A percentile compares a stretch with the other conserved stretches of the same genome.
These are phyloP conservation scores for Entomobrya proxima DNA, from an alignment of 2,888 invertebrate species.

Conservation along the genomic window DNA sequence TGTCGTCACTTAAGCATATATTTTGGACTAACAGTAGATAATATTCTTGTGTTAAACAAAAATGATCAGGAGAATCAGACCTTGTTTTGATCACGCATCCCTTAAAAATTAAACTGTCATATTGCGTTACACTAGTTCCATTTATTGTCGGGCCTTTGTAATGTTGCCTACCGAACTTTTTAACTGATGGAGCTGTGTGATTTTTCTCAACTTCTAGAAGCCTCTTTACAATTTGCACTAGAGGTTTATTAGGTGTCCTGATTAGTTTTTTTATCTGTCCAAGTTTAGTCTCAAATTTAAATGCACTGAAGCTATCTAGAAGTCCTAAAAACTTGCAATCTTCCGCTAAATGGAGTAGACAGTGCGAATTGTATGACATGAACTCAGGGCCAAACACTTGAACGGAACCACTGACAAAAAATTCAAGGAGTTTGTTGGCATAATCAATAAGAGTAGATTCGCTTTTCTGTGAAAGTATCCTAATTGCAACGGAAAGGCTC, in stretches of 20 bases:
- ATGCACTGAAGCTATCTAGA: conserved; percentile 32
- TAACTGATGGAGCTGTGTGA: too few relatives aligned
- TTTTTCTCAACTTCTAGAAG: neutral
- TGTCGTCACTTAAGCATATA: neutral
- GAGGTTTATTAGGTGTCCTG: neutral
- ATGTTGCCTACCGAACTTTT: too few relatives aligned
- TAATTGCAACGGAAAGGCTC: neutral
- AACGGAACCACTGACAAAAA: neutral
- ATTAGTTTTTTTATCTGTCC: conserved; percentile 19
- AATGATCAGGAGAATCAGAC: too few relatives aligned
- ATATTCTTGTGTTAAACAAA: too few relatives aligned
- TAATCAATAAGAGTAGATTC: neutral
- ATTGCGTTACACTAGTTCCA: too few relatives aligned
- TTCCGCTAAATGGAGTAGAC: neutral
- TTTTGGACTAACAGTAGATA: neutral
- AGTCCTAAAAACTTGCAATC: neutral
- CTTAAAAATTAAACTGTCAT: too few relatives aligned
- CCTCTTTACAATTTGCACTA: conserved; percentile 23
- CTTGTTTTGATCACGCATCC: too few relatives aligned
- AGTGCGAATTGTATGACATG: conserved; percentile 25
- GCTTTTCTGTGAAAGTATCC: neutral
- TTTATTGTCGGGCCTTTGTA: neutral
- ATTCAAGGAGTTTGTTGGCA: neutral
- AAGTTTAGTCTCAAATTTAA: conserved; percentile 40
- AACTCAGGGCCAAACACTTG: neutral